Base-by-base conservation (phyloP, 2,888 invertebrate species). In the Amorpha juglandis region DNA sequence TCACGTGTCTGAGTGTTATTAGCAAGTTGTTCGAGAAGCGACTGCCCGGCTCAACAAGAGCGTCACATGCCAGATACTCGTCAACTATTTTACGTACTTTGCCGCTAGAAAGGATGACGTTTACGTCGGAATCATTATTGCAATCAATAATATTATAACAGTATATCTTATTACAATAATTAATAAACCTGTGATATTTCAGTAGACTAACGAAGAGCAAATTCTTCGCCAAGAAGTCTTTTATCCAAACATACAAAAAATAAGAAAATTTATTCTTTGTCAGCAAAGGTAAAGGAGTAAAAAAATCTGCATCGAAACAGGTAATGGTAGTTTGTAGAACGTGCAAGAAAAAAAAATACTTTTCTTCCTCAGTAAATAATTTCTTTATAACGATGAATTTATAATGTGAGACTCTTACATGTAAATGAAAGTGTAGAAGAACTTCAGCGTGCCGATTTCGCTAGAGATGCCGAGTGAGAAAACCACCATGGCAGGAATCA, bases 391-490 rank as follows among this genome's bases (percentile, higher is more conserved):
- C 4, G 27, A 3, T 4, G 27, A 35, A 48, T 11, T 8, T 50
- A 50, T 8, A 62, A 21, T 14, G 19, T 48, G 14, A 7, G 2
- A 14, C 64, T 69, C 80, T 76, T 75, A 89, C 89, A 74, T 77
- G 53, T 83, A 64, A 9, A 80, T 0, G 19, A 79, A 72, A 80
- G 85, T 82, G 66, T 70, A 85, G 19, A 83, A 53, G 2, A 88
- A 69, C 58, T 88, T 89, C 7, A 81, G 70, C 12, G 79, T 68
- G 0, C 85, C 82, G 0, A 86, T 84, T 33, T 81, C 79, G 66
- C 89, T 87, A 63, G 80, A 71, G n/a, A 77, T 64, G 0, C 80
- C 81, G 6, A 89, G 72, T 0, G 89, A 86, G 52, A 87, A 77
- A 48, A 84, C 77, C 0, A 89, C 71, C 62, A 85, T 74, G 0